phyloP scores from a whole-genome alignment of 1,140 invertebrate genomes.

The Diachasma alloeum region DNA sequence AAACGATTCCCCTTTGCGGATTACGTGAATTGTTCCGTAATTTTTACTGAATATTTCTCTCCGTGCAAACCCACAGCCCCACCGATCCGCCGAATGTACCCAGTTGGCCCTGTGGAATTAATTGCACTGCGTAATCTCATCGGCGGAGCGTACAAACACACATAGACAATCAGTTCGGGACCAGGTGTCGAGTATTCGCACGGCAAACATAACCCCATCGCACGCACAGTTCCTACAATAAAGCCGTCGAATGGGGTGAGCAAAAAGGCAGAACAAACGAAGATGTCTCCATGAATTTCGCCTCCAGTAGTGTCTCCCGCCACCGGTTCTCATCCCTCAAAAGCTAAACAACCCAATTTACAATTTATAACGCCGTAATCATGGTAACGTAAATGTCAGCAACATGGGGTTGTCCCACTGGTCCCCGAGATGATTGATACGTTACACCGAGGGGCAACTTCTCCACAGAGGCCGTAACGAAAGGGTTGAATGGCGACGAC shows the following conservation, averaged over 20 bases:
- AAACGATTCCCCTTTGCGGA: too few relatives aligned
- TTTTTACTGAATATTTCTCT: too few relatives aligned
- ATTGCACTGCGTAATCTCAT: slow-evolving; percentile 33
- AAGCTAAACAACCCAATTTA: not conserved
- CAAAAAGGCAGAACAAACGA: not conserved
- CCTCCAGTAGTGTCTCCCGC: not conserved
- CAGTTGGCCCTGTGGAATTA: slow-evolving; percentile 31
- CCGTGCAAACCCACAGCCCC: too few relatives aligned
- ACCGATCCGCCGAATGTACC: not conserved
- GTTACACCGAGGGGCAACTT: not conserved
- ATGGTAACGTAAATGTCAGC: not conserved
- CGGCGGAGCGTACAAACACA: slow-evolving; percentile 22
- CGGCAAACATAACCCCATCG: slow-evolving; percentile 24
- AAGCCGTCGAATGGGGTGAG: not conserved
- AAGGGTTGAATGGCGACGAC: not conserved
- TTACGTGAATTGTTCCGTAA: too few relatives aligned
- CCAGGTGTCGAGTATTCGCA: slow-evolving; percentile 26
- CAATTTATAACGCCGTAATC: not conserved
- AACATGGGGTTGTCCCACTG: not conserved
- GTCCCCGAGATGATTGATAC: not conserved
- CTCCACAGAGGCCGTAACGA: not conserved
- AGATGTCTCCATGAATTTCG: not conserved
- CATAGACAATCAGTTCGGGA: slow-evolving; percentile 4
- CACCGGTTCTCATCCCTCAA: not conserved
- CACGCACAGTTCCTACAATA: not conserved